These are phyloP conservation scores for Drosophila helvetica DNA, from an alignment of 2,888 invertebrate species.

Conservation along the genomic window DNA sequence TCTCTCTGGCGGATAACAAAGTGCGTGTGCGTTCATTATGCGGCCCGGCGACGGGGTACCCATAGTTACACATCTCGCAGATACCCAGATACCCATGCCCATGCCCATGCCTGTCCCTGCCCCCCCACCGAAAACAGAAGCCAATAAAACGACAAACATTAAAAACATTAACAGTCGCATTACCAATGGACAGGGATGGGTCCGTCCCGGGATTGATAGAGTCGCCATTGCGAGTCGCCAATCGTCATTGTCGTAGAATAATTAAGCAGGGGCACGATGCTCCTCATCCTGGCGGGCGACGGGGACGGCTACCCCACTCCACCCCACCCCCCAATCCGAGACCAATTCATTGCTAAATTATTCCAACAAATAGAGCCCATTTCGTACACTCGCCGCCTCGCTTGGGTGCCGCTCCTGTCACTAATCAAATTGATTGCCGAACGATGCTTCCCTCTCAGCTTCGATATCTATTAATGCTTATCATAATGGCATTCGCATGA, in stretches of 20 bases:
- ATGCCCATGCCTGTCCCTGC: not conserved
- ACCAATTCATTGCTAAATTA: conserved; percentile 62
- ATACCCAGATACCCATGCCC: conserved; percentile 34
- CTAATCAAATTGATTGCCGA: conserved; percentile 46
- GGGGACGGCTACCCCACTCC: no score
- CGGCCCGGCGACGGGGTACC: conserved; percentile 21
- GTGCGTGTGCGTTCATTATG: conserved; percentile 64
- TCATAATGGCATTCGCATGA: not conserved
- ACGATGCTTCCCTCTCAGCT: conserved; percentile 9
- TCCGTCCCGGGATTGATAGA: conserved; percentile 41
- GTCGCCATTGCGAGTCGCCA: conserved; percentile 43
- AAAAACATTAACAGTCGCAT: conserved; percentile 77
- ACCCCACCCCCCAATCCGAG: conserved; percentile 9
- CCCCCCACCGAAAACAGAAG: conserved; percentile 35
- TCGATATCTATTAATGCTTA: not conserved
- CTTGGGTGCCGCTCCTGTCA: conserved; percentile 21
- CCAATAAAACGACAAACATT: conserved; percentile 75
- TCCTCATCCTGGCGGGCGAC: not conserved
- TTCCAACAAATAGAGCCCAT: conserved; percentile 33
- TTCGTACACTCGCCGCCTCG: conserved; percentile 28
- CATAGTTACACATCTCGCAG: conserved; percentile 44
- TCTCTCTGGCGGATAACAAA: conserved; percentile 52
- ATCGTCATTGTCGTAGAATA: conserved; percentile 40
- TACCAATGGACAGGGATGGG: conserved; percentile 50
- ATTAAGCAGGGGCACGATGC: conserved; percentile 44